These are phyloP conservation scores for Helarctos malayanus DNA, from an alignment of 2,797 vertebrate species.

Conservation along the genomic window DNA sequence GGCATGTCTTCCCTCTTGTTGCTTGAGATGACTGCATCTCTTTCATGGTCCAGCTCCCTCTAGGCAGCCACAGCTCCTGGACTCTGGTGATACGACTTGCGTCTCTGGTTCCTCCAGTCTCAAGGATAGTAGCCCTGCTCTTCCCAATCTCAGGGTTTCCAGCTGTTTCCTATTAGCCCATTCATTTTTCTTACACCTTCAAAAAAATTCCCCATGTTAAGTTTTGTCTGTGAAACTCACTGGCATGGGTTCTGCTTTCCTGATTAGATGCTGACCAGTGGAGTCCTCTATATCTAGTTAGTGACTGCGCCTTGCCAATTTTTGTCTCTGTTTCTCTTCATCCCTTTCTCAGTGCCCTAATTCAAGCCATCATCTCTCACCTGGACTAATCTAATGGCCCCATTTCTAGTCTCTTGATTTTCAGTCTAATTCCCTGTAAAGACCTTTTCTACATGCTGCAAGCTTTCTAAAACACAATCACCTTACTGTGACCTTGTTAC, in stretches of 20 bases:
- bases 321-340: background rate
- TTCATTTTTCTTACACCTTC: constrained; percentile 29
- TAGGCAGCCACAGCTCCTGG: background rate
- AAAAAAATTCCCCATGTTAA: background rate
- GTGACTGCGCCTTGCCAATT: background rate
- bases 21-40: background rate
- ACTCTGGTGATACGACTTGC: background rate
- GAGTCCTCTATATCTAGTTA: background rate
- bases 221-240: background rate
- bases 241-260: background rate
- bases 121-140: background rate
- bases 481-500: background rate
- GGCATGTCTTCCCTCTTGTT: background rate
- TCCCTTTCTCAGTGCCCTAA: background rate
- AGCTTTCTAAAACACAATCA: background rate
- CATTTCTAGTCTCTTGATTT: background rate
- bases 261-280: background rate
- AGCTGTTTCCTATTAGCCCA: background rate
- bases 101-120: background rate
- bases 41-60: background rate
- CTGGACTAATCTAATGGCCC: background rate
- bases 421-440: background rate
- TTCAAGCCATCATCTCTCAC: background rate
- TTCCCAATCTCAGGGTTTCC: background rate
- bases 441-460: background rate